phyloP scores from a whole-genome alignment of 2,888 invertebrate genomes.

The Drosophila borborema region DNA sequence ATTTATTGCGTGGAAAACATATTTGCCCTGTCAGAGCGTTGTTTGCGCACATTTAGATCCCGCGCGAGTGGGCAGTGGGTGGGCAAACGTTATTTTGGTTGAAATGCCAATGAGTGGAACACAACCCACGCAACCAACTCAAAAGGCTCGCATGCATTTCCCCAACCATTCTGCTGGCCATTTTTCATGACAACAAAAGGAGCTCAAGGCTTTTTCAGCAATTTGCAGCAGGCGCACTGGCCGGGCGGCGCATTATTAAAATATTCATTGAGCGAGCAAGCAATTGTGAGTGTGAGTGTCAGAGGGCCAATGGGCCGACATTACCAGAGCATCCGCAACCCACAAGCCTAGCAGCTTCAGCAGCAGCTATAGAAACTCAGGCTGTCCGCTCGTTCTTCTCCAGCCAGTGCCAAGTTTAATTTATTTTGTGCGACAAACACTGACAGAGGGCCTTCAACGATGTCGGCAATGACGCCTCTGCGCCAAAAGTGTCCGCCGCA shows the following conservation, averaged over 20 bases:
- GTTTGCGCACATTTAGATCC: slow-evolving; percentile 33
- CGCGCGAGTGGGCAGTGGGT: slow-evolving; percentile 19
- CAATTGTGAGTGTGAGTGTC: neutral
- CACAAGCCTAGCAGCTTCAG: slow-evolving; percentile 16
- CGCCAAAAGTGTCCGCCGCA: slow-evolving; percentile 60
- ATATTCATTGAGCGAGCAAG: slow-evolving; percentile 61
- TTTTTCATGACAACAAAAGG: slow-evolving; percentile 50
- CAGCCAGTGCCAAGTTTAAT: slow-evolving; percentile 65
- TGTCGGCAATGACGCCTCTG: slow-evolving; percentile 54
- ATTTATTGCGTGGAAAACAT: slow-evolving; percentile 49
- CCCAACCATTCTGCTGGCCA: slow-evolving; percentile 21
- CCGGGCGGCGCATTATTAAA: slow-evolving; percentile 63
- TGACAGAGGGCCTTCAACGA: slow-evolving; percentile 58
- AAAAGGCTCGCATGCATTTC: slow-evolving; percentile 20
- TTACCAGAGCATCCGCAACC: slow-evolving; percentile 20
- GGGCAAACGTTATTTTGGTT: slow-evolving; percentile 27
- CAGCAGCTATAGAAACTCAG: neutral
- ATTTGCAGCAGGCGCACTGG: slow-evolving; percentile 52
- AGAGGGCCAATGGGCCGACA: slow-evolving; percentile 12
- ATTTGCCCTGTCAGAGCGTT: slow-evolving; percentile 37
- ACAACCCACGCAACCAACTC: slow-evolving; percentile 38
- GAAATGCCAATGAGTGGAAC: slow-evolving; percentile 21
- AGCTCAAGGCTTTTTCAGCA: slow-evolving; percentile 68
- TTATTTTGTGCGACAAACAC: slow-evolving; percentile 76
- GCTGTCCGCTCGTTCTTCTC: neutral